Conservation (phyloP, 2,888 invertebrate species). For the Ptilodon capucinus region DNA sequence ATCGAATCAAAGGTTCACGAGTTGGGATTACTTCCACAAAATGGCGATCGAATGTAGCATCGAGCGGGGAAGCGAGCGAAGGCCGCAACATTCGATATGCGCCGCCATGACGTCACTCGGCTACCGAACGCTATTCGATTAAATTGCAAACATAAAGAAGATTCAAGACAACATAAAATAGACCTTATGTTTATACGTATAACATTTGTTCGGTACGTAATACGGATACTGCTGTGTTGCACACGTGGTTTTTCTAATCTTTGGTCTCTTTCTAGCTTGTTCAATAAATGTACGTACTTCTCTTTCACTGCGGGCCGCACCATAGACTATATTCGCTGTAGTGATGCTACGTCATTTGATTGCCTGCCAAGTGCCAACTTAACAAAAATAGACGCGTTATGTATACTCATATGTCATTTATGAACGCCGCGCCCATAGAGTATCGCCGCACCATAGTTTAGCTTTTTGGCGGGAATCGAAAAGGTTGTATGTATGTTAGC, state of each 20-base stretch:
- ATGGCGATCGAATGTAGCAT: conserved; percentile 62
- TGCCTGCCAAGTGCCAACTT: conserved; percentile 33
- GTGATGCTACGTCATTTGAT: conserved; percentile 13
- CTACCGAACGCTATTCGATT: conserved; percentile 7
- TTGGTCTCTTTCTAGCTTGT: conserved; percentile 18
- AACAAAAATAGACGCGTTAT: conserved; percentile 11
- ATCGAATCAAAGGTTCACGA: conserved; percentile 66
- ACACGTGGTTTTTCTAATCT: conserved; percentile 12
- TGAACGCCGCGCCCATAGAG: too few relatives aligned
- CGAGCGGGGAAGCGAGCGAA: conserved; percentile 43
- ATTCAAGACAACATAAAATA: neutral
- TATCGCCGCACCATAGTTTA: too few relatives aligned
- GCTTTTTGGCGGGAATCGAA: too few relatives aligned
- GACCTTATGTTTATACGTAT: fast-evolving
- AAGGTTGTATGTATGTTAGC: too few relatives aligned
- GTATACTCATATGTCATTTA: too few relatives aligned
- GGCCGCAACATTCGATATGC: conserved; percentile 51
- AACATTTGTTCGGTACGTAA: neutral
- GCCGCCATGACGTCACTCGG: conserved; percentile 19
- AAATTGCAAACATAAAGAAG: conserved; percentile 3
- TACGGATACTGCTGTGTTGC: neutral
- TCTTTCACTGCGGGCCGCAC: neutral
- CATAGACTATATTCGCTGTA: neutral
- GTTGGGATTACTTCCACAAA: conserved; percentile 42
- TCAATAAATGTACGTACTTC: conserved; percentile 1